phyloP scores from a whole-genome alignment of 1,140 invertebrate species.

The Maniola jurtina region DNA sequence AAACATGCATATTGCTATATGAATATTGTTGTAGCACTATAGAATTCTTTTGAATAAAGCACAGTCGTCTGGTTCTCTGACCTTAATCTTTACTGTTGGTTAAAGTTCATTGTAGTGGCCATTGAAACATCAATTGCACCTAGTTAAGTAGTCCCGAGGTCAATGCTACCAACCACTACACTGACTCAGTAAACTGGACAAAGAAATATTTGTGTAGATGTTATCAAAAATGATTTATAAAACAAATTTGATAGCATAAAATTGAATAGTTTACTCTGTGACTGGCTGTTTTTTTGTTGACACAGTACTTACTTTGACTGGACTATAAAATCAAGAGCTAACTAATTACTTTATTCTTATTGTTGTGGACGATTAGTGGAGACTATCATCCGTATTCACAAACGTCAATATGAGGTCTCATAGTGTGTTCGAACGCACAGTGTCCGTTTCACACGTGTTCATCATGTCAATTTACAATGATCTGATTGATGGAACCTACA shows the following conservation, averaged over 20 bases:
- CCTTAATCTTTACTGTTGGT: constrained; percentile 1
- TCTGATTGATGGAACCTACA: too few relatives aligned
- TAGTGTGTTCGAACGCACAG: too few relatives aligned
- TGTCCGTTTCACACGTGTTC: too few relatives aligned
- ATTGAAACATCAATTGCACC: neutral
- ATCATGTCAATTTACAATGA: too few relatives aligned
- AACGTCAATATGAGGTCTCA: too few relatives aligned
- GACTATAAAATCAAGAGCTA: too few relatives aligned
- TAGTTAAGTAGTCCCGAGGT: neutral
- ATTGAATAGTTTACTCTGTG: neutral
- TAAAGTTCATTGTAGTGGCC: constrained; percentile 4
- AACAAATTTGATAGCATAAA: neutral
- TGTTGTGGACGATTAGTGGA: too few relatives aligned
- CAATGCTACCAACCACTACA: neutral
- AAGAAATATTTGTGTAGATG: constrained; percentile 2
- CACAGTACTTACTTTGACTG: neutral
- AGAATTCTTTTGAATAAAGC: too few relatives aligned
- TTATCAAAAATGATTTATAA: neutral
- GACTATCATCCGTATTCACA: too few relatives aligned
- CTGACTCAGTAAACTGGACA: neutral
- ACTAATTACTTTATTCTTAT: too few relatives aligned
- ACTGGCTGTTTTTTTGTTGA: neutral
- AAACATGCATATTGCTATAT: too few relatives aligned
- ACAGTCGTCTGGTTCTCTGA: neutral
- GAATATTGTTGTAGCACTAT: too few relatives aligned